Conservation (phyloP, 2,888 invertebrate species). For the Anarsia innoxiella region DNA sequence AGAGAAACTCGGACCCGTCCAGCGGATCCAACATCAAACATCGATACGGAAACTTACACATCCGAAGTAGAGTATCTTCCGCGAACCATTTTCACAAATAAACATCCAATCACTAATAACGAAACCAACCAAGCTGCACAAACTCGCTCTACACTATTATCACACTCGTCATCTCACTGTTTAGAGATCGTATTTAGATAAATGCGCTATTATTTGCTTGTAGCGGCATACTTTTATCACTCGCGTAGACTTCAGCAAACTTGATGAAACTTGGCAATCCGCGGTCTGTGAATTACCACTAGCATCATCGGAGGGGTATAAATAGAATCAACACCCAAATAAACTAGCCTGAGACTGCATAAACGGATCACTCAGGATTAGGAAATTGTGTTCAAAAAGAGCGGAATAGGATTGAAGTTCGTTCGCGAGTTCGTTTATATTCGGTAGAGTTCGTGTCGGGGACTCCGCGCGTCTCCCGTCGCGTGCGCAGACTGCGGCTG, state of each 20-base stretch:
- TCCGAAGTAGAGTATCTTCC: conserved; percentile 68
- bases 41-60: conserved; percentile 63
- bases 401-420: conserved; percentile 45
- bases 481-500: conserved; percentile 47
- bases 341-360: conserved; percentile 20
- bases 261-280: conserved; percentile 65
- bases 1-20: no score
- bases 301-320: conserved; percentile 54
- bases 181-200: conserved; percentile 28
- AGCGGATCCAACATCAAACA: no score
- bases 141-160: conserved; percentile 16
- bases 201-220: conserved; percentile 41
- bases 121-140: conserved; percentile 25
- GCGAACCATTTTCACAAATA: conserved; percentile 56
- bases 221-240: conserved; percentile 51
- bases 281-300: conserved; percentile 50
- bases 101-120: conserved; percentile 24
- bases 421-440: conserved; percentile 58
- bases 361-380: conserved; percentile 16
- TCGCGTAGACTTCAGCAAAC: conserved; percentile 46
- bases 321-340: conserved; percentile 44
- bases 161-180: conserved; percentile 44
- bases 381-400: conserved; percentile 31
- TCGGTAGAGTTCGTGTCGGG: conserved; percentile 43
- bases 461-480: conserved; percentile 48